Conservation (phyloP, 2,113 vertebrate species). For the Carassius gibelio region DNA sequence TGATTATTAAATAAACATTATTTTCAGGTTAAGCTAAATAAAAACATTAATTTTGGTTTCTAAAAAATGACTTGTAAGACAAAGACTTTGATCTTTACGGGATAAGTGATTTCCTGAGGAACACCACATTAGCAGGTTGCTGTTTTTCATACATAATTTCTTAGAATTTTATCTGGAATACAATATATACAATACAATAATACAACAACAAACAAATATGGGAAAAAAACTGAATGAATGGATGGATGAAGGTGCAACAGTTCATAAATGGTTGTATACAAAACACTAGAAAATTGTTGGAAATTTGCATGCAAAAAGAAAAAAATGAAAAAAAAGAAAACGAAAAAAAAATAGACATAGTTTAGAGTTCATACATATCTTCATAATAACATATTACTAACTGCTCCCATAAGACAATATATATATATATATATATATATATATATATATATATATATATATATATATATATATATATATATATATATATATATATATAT, state of each 20-base stretch:
- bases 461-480: no score
- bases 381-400: not conserved
- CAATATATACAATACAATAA: not conserved
- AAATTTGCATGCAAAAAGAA: not conserved
- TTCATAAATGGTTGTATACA: not conserved
- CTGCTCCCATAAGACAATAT: no score
- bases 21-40: not conserved
- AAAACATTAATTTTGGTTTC: no score
- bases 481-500: no score
- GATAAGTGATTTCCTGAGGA: no score
- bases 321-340: not conserved
- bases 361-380: not conserved
- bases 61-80: no score
- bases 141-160: no score
- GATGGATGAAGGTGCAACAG: not conserved
- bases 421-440: no score
- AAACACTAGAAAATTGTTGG: not conserved
- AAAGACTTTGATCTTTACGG: no score
- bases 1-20: no score
- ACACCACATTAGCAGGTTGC: no score
- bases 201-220: not conserved
- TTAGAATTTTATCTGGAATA: not conserved
- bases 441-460: no score
- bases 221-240: not conserved
- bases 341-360: not conserved